A percentile compares a stretch with the other conserved stretches of the same genome.
These are phyloP conservation scores for Odontothrips loti DNA, from an alignment of 2,888 invertebrate species.

Conservation along the genomic window DNA sequence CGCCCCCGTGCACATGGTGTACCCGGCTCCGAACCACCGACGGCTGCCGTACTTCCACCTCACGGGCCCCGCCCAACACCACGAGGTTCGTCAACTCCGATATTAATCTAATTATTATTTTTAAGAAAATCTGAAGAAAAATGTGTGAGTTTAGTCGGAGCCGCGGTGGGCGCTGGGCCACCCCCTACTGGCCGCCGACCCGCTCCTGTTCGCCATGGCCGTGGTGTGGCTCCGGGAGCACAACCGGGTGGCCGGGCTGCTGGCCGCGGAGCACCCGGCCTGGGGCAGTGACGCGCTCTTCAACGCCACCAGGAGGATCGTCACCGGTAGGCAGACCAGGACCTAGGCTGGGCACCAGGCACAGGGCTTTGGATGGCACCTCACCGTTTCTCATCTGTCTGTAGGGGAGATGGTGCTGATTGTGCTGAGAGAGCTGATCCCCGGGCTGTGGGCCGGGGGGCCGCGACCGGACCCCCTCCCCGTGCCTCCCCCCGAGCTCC, in stretches of 20 bases:
- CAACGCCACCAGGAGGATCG: background rate
- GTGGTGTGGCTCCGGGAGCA: slow-evolving; percentile 21
- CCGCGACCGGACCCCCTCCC: too few relatives aligned
- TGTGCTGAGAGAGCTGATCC: background rate
- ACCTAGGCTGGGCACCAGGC: too few relatives aligned
- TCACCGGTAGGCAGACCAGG: too few relatives aligned
- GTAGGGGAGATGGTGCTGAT: background rate
- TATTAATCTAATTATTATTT: too few relatives aligned
- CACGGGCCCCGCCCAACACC: background rate
- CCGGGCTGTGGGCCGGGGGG: background rate
- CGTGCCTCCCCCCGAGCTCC: background rate
- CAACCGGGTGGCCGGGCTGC: slow-evolving; percentile 19
- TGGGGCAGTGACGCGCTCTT: background rate
- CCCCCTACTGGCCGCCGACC: background rate
- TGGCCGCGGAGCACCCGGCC: background rate
- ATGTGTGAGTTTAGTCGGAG: too few relatives aligned
- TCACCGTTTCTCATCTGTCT: too few relatives aligned
- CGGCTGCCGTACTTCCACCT: background rate
- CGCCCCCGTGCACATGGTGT: background rate
- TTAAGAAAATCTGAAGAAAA: too few relatives aligned
- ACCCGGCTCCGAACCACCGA: background rate
- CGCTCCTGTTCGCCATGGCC: slow-evolving; percentile 4
- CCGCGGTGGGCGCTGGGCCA: slow-evolving; percentile 19
- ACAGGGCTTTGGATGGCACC: too few relatives aligned
- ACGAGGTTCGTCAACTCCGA: too few relatives aligned